phyloP scores from a whole-genome alignment of 2,797 vertebrate species.

The Manis crassicaudata region DNA sequence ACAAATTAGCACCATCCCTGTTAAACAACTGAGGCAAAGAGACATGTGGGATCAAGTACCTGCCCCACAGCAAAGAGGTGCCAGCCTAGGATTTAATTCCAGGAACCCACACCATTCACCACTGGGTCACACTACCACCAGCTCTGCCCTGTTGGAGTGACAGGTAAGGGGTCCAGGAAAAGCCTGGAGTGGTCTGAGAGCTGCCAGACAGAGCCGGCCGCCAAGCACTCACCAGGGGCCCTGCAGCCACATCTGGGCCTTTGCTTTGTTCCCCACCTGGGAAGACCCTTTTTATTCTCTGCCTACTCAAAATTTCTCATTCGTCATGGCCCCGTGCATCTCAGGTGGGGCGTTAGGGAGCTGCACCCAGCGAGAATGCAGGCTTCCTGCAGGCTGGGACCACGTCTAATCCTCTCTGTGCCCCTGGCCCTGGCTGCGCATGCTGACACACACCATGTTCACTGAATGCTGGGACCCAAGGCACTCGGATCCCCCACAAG shows the following conservation, averaged over 20 bases:
- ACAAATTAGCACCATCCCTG: not conserved
- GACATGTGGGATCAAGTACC: accelerated
- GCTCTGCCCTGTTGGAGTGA: not conserved
- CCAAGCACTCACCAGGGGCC: accelerated
- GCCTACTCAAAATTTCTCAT: not conserved
- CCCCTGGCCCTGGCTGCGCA: not conserved
- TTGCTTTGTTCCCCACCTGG: not conserved
- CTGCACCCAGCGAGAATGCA: not conserved
- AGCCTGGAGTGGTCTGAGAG: not conserved
- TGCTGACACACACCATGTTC: accelerated
- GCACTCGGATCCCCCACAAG: not conserved
- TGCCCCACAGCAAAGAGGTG: not conserved
- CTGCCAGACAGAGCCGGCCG: not conserved
- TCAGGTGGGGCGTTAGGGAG: no score
- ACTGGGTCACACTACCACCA: not conserved
- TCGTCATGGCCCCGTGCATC: not conserved
- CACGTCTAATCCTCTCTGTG: accelerated
- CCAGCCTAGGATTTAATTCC: not conserved
- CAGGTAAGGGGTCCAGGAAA: not conserved
- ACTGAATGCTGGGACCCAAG: accelerated
- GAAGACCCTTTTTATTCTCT: not conserved
- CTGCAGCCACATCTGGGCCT: not conserved
- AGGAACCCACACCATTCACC: not conserved
- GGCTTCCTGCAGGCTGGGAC: not conserved
- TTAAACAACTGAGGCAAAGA: not conserved